Conservation (phyloP, 2,888 invertebrate genomes). For the Thereva nobilitata region DNA sequence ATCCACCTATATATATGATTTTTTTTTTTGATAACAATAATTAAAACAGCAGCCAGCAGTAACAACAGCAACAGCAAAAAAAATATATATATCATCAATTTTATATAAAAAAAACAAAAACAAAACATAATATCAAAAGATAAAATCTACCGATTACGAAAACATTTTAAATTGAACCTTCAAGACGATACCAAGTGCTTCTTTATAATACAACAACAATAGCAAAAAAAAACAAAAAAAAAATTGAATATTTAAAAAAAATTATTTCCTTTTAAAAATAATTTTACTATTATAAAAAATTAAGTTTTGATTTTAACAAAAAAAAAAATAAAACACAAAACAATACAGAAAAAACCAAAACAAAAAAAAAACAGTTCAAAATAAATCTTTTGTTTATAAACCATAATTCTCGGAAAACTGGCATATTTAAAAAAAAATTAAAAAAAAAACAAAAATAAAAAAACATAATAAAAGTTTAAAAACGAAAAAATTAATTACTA, state of each 20-base stretch:
- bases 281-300: background rate
- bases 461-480: background rate
- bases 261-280: background rate
- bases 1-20: too few species aligned
- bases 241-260: background rate
- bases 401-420: slow-evolving; percentile 42
- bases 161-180: too few species aligned
- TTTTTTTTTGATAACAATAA: too few species aligned
- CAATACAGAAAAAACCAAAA: slow-evolving; percentile 7
- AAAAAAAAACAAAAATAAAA: slow-evolving; percentile 1
- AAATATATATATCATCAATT: too few species aligned
- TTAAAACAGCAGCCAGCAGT: too few species aligned
- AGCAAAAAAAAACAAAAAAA: background rate
- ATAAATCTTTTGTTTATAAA: slow-evolving; percentile 35
- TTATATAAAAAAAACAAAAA: too few species aligned
- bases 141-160: too few species aligned
- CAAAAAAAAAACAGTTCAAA: background rate
- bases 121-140: too few species aligned
- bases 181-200: too few species aligned
- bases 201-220: too few species aligned
- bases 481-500: too few species aligned
- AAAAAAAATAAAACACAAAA: slow-evolving; percentile 7
- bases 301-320: slow-evolving; percentile 6
- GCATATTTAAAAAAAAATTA: slow-evolving; percentile 38
- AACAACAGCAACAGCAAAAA: too few species aligned